Evolutionary conservation across 2,113 vertebrate genomes (phyloP), one percentile per base, ranked within the genome.

Genomic region (Callochromis pleurospilus): DNA sequence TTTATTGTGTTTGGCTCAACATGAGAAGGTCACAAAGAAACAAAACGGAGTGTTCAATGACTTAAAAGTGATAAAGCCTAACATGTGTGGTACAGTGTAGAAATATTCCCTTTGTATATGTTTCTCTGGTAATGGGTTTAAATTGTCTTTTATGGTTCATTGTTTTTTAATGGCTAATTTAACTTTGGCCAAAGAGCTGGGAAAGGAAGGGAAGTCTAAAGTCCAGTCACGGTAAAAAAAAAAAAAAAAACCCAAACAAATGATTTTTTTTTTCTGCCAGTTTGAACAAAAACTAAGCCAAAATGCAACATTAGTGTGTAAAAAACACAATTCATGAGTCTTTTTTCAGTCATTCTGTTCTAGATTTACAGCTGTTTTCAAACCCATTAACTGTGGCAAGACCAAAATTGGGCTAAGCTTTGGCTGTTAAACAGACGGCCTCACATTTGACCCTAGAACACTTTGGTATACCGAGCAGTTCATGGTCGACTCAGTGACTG

Each of bases 241-340:
- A n/a, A 17, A 56, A 3, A 4, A 3, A 7, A 31, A 7, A 4
- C 0, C 0, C 0, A 38, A 65, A 38, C 6, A 65, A 8, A 65
- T 38, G 1, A 13, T 36, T 2, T 65, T 65, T 9, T n/a, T n/a
- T 9, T 65, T 26, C 38, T 26, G 3, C 21, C 65, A 4, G 5
- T 24, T 15, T 14, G 5, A 70, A 73, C 5, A 70, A 24, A 70
- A 70, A 24, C n/a, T 0, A 73, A 45, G n/a, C 7, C 7, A 24
- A 70, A 70, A 70, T 24, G n/a, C 65, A 70, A 24, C 3, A 9
- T 15, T 26, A 47, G 13, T 45, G 14, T 45, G 1, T 45, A 45
- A 73, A 73, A 26, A 45, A 45, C 2, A 73, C 42, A 17, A 75
- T 75, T 75, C 9, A 29, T 11, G 8, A 26, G 15, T 47, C 1